Base-by-base conservation (phyloP, 1,140 invertebrate species). In the Formica exsecta region DNA sequence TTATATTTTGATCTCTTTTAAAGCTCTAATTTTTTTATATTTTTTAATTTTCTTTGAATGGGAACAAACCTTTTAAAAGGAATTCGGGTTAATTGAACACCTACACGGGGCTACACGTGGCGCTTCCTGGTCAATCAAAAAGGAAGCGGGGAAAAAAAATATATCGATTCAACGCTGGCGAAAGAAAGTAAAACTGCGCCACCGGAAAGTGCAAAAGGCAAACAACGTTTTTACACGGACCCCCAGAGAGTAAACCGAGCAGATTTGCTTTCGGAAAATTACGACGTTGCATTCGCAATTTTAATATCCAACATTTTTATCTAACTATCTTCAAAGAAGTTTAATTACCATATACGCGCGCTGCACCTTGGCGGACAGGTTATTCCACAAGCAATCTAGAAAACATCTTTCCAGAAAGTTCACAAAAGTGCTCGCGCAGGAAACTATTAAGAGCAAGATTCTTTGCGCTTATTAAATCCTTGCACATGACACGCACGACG, bases 261-360 rank as follows among this genome's bases (percentile, higher is more conserved):
- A 25, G 9, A 54, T 36, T 32, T 77, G 19, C 19, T 77, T 65
- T 3, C 19, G 75, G 11, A 68, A 80, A 80, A 54, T 57, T 25
- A 16, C n/a, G 25, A 54, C 13, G 8, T 70, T 32, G 16, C 8
- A 7, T 25, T 54, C 32, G 8, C 16, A 29, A 80, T 70, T 57
- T 80, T 70, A 80, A 80, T 70, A 70, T n/a, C 9, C 13, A 4
- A 19, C 13, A 38, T 54, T 38, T 70, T 80, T 80, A 36, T 5
- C 2, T 22, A 41, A 25, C 38, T 48, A 19, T 22, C 25, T 7
- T 68, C 13, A 80, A 80, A 68, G 64, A 70, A 54, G 4, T 70
- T 80, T 80, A 70, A 80, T 80, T 70, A 70, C 22, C 22, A 3
- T 65, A 19, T 22, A 44, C 44, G 32, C 44, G 32, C 57, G n/a